phyloP scores from a whole-genome alignment of 1,140 invertebrate genomes.

The Lepidostoma basale region DNA sequence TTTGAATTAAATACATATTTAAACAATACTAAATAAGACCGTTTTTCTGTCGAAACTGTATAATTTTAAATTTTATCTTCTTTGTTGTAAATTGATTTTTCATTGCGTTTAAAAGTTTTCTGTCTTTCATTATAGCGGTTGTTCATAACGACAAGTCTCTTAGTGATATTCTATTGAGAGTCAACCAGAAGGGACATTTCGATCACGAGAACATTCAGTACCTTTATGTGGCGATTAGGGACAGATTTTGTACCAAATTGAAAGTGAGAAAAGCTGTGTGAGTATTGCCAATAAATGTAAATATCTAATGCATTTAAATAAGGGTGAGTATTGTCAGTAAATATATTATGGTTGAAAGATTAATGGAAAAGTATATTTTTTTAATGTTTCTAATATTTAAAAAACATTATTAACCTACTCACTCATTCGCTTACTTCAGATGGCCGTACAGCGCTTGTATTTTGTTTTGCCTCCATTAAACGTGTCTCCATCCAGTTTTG shows the following conservation, averaged over 20 bases:
- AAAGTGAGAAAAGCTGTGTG: constrained; percentile 55
- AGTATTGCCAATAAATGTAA: too few species aligned
- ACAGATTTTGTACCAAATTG: constrained; percentile 48
- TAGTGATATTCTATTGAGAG: constrained; percentile 45
- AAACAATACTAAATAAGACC: not conserved
- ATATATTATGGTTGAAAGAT: not conserved
- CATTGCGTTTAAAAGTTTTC: not conserved
- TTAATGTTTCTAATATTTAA: not conserved
- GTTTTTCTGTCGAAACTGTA: not conserved
- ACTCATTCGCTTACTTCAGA: not conserved
- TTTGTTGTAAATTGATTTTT: not conserved
- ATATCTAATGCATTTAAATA: too few species aligned
- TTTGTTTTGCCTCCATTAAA: not conserved
- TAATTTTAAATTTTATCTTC: not conserved
- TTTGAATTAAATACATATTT: not conserved
- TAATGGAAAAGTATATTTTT: not conserved
- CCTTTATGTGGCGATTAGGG: constrained; percentile 48
- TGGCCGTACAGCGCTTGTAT: not conserved
- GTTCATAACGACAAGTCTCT: constrained; percentile 27
- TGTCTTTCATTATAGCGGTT: constrained; percentile 14
- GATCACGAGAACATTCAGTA: constrained; percentile 34
- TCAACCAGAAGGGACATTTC: constrained; percentile 23
- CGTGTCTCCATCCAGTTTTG: too few species aligned
- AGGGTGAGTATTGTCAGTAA: too few species aligned
- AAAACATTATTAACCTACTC: not conserved